Conservation (phyloP, 2,113 vertebrate genomes). For the Illadopsis cleaveri region DNA sequence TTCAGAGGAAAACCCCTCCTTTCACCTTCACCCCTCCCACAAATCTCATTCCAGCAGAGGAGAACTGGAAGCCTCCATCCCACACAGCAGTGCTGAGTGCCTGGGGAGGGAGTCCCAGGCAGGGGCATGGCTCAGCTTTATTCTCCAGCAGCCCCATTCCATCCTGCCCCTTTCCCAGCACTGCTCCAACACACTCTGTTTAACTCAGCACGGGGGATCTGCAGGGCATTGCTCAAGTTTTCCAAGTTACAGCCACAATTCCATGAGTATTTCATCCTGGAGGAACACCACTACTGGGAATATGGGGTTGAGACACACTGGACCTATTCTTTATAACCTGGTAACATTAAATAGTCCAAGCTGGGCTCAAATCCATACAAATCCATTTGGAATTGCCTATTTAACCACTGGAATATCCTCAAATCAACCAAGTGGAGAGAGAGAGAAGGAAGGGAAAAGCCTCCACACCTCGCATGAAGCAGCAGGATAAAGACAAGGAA, state of each 20-base stretch:
- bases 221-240: neutral
- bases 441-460: neutral
- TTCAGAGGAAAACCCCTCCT: neutral
- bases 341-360: fast-evolving
- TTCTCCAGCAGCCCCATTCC: neutral
- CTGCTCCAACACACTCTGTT: too few relatives aligned
- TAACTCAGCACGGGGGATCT: neutral
- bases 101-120: neutral
- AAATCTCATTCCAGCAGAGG: neutral
- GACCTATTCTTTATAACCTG: neutral
- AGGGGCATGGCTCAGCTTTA: neutral
- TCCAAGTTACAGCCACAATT: neutral
- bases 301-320: neutral
- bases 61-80: fast-evolving
- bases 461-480: neutral
- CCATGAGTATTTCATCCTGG: neutral
- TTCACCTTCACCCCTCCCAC: neutral
- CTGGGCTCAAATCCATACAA: neutral
- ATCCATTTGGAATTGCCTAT: neutral
- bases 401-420: neutral
- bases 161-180: neutral
- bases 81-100: neutral
- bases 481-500: neutral
- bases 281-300: neutral
- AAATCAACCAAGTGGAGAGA: neutral